Percentiles rank a stretch among this genome's conserved stretches.
Evolutionary conservation across 35 echinoderm and acorn worm genomes (phyloP).

Genomic region (Nesometra sesokonis): DNA sequence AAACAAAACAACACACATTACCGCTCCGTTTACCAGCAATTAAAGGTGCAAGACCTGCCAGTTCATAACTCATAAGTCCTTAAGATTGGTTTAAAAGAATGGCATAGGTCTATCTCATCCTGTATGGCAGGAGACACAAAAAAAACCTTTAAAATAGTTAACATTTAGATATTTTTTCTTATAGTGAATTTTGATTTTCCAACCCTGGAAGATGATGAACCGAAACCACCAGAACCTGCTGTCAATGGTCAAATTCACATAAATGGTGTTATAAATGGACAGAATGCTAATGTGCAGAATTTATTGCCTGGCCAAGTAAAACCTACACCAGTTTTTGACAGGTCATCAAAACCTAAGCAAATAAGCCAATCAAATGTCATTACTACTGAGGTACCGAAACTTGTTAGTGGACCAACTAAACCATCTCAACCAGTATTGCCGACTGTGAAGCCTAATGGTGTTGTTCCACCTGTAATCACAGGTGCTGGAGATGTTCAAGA

Average conservation of each 20-base stretch:
- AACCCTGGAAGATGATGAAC: conserved; percentile 9
- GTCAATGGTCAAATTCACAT: background rate
- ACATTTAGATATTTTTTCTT: too few relatives aligned
- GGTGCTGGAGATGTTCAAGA: background rate
- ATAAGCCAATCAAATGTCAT: background rate
- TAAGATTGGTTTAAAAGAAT: too few relatives aligned
- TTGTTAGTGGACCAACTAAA: background rate
- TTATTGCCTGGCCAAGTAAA: background rate
- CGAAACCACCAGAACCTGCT: conserved; percentile 20
- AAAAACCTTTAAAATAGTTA: too few relatives aligned
- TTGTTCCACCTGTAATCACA: background rate
- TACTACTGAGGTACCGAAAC: background rate
- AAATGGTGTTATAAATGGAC: background rate
- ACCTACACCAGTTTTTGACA: conserved; percentile 19
- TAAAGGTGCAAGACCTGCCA: too few relatives aligned
- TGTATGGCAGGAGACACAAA: too few relatives aligned
- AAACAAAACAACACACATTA: too few relatives aligned
- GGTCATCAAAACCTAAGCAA: conserved; percentile 20
- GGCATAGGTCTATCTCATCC: too few relatives aligned
- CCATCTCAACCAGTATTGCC: background rate
- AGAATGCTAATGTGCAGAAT: background rate
- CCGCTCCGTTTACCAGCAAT: too few relatives aligned
- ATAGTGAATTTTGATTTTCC: conserved; percentile 87
- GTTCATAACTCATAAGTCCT: too few relatives aligned
- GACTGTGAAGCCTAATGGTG: background rate